Evolutionary conservation across 2,888 invertebrate genomes (phyloP), one percentile per base, ranked within the genome.

Genomic region (Luffia ferchaultella): DNA sequence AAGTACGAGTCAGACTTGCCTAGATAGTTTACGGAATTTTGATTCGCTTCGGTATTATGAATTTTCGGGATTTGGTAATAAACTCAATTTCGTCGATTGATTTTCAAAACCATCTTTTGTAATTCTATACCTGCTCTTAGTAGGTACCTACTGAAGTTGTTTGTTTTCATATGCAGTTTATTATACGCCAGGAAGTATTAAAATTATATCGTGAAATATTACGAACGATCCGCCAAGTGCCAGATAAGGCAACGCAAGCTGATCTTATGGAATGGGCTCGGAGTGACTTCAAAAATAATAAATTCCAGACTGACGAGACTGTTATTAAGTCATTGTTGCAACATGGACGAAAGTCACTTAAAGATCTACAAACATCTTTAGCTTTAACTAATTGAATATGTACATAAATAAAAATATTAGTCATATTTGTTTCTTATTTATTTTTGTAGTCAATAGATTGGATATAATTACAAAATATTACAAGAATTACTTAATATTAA

Each of bases 181-280:
- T 95, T 70, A 69, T 93, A 20, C 88, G 92, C 12, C 90, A 91
- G 74, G 90, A 94, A 74, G 93, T 93, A 0, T 67, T 93, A 17
- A 90, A 88, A 60, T 70, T 94, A 0, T 95, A 94, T 62, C 82
- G 91, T 56, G 87, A 89, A 55, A 90, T 94, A 53, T 86, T 93
- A 58, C 86, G 89, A 48, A 85, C 90, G 5, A 85, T 92, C 47
- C 86, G 84, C 50, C 74, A 86, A 61, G 88, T 94, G 7, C 87
- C 90, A 1, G 90, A 92, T 65, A 72, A 85, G 58, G 69, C 65
- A 1, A 89, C 90, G 49, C 85, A 86, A 53, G 61, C 72, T 1
- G 93, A 94, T 59, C 71, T 95, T 17, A 86, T 73, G 51, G 84
- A 88, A 46, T 95, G 94, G 93, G 89, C 90, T 0, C 82, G 90